Percentiles rank a stretch among this genome's conserved stretches.
Evolutionary conservation across 2,113 vertebrate genomes (phyloP).

Genomic region (Pristiophorus japonicus): DNA sequence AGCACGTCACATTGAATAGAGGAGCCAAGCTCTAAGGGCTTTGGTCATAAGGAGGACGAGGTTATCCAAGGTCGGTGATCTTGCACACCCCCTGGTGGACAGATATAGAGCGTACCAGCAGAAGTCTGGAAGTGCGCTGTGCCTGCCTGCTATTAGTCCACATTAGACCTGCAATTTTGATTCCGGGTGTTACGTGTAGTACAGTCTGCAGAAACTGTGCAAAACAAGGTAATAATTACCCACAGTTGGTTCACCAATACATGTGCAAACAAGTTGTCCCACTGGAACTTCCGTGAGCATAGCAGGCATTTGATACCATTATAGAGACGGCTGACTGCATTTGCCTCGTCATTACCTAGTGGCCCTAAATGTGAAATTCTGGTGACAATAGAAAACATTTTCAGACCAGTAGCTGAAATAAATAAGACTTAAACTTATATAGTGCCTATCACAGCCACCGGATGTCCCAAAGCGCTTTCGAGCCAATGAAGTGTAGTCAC

Average conservation of each 20-base stretch:
- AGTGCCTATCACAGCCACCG: too few species aligned
- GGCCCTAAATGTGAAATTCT: background rate
- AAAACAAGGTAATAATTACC: background rate
- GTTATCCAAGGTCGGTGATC: background rate
- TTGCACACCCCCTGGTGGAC: background rate
- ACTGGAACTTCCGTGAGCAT: too few species aligned
- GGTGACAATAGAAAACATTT: background rate
- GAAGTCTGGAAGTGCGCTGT: background rate
- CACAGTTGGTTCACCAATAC: too few species aligned
- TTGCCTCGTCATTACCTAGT: too few species aligned
- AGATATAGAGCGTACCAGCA: background rate
- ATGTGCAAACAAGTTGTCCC: too few species aligned
- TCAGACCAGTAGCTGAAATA: background rate
- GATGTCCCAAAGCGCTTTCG: too few species aligned
- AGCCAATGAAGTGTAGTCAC: too few species aligned
- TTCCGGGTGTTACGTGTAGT: background rate
- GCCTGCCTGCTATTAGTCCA: background rate
- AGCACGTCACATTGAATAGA: background rate
- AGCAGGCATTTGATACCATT: too few species aligned
- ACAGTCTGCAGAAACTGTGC: background rate
- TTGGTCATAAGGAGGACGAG: background rate
- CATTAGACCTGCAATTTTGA: background rate
- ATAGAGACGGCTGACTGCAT: too few species aligned
- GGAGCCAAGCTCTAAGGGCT: background rate
- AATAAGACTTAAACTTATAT: too few species aligned